These are phyloP conservation scores for Sylvicola cinctus DNA, from an alignment of 2,888 invertebrate genomes.

Conservation along the genomic window DNA sequence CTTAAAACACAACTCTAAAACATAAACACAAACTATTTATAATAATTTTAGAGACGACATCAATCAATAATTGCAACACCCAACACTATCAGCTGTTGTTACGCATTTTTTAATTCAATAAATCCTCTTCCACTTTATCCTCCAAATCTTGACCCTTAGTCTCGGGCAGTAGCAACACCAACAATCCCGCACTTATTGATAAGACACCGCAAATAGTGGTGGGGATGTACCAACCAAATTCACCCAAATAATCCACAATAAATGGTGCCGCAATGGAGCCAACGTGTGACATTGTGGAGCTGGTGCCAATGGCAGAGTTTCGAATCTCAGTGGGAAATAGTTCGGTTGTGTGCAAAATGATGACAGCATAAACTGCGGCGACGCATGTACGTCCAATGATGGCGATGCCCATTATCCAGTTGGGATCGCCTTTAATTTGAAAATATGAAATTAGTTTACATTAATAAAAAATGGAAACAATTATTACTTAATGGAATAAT, in stretches of 20 bases:
- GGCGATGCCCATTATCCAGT: constrained; percentile 13
- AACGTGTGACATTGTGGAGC: constrained; percentile 24
- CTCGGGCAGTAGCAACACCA: constrained; percentile 28
- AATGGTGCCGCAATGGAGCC: constrained; percentile 27
- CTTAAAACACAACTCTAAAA: too few species aligned
- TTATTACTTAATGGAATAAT: too few species aligned
- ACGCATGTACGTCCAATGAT: constrained; percentile 21
- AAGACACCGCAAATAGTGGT: constrained; percentile 26
- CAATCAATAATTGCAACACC: too few species aligned
- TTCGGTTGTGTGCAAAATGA: constrained; percentile 28
- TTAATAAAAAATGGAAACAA: too few species aligned
- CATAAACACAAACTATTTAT: too few species aligned
- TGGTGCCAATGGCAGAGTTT: constrained; percentile 26
- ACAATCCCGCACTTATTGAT: constrained; percentile 20
- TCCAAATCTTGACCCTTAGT: constrained; percentile 25
- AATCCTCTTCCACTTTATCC: too few species aligned
- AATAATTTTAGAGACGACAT: too few species aligned
- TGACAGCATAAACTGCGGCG: constrained; percentile 25
- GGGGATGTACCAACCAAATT: constrained; percentile 20
- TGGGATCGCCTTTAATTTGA: background rate
- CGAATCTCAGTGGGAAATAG: constrained; percentile 27
- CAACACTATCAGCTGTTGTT: too few species aligned
- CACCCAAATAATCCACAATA: constrained; percentile 21
- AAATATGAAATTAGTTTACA: too few species aligned
- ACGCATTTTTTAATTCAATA: too few species aligned